Evolutionary conservation across 1,140 invertebrate genomes (phyloP).

Genomic region (Sipha flava): DNA sequence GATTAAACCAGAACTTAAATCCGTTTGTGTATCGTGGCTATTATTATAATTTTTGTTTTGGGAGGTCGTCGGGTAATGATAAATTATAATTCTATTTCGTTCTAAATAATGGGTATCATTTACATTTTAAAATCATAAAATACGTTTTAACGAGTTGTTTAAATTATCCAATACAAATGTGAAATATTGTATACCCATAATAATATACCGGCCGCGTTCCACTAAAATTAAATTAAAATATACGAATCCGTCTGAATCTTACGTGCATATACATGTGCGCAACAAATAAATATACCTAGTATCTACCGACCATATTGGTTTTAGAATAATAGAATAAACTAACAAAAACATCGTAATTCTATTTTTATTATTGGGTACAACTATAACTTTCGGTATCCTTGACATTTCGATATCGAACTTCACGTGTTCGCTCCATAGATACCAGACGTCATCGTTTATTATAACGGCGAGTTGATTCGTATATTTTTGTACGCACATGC

Average conservation of each 20-base stretch:
- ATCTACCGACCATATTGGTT: background rate
- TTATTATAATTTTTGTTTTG: background rate
- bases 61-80: background rate
- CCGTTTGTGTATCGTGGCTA: background rate
- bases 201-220: background rate
- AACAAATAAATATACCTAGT: too few species aligned
- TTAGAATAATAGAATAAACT: too few species aligned
- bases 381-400: too few species aligned
- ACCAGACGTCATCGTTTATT: too few species aligned
- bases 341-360: background rate
- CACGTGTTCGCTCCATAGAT: too few species aligned
- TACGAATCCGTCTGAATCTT: background rate
- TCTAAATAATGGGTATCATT: background rate
- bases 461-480: too few species aligned
- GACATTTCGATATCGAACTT: too few species aligned
- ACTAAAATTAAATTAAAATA: background rate
- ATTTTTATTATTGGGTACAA: too few species aligned
- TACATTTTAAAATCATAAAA: conserved; percentile 7
- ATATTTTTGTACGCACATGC: too few species aligned
- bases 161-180: background rate
- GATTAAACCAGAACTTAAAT: background rate
- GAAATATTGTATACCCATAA: background rate
- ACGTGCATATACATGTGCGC: too few species aligned
- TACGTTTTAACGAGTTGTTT: background rate
- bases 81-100: background rate